Evolutionary conservation across 2,888 invertebrate species (phyloP).

Genomic region (Odontomyia ornata): DNA sequence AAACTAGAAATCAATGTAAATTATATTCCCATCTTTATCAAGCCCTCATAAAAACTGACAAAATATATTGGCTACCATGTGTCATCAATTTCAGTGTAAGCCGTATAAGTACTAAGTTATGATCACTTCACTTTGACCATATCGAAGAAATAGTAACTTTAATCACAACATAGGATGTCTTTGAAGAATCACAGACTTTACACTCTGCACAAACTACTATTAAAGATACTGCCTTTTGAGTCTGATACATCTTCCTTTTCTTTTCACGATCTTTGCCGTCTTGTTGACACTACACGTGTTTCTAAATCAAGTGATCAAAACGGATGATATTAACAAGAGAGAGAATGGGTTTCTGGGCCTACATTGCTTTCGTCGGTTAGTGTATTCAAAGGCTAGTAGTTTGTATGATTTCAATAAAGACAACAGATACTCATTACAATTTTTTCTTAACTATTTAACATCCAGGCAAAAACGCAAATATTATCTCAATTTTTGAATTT

Average conservation of each 20-base stretch:
- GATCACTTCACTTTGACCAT: slow-evolving; percentile 31
- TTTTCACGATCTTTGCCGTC: not conserved
- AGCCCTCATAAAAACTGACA: slow-evolving; percentile 47
- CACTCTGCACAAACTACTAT: not conserved
- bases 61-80: slow-evolving; percentile 41
- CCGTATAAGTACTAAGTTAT: slow-evolving; percentile 31
- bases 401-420: too few species aligned
- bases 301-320: slow-evolving; percentile 34
- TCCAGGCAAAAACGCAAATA: too few species aligned
- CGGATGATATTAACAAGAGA: not conserved
- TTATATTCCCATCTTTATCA: slow-evolving; percentile 47
- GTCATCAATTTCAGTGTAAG: slow-evolving; percentile 30
- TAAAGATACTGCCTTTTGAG: not conserved
- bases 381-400: too few species aligned
- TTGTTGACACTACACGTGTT: slow-evolving; percentile 30
- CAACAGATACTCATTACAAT: too few species aligned
- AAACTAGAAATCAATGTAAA: slow-evolving; percentile 39
- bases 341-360: too few species aligned
- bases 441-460: too few species aligned
- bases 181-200: not conserved
- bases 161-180: slow-evolving; percentile 20
- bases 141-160: slow-evolving; percentile 35
- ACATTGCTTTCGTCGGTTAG: too few species aligned
- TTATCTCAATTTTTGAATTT: too few species aligned
- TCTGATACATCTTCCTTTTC: not conserved